Percentiles rank a stretch among this genome's conserved stretches.
Conservation (phyloP, 2,113 vertebrate species). For the Seriola rivoliana region DNA sequence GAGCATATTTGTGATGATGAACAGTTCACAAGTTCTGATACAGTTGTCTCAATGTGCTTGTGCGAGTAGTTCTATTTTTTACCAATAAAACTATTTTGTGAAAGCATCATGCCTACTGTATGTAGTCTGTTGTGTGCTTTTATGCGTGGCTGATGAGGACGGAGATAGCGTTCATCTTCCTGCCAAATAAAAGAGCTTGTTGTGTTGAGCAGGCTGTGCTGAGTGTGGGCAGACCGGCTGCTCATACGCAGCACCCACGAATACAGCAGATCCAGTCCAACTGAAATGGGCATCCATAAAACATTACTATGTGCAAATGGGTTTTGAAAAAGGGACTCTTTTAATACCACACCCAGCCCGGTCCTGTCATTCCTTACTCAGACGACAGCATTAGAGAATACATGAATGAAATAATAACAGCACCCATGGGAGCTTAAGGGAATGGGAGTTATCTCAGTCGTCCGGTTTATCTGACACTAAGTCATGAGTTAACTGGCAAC, state of each 20-base stretch:
- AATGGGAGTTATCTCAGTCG: slow-evolving; percentile 12
- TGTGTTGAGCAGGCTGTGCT: slow-evolving; percentile 59
- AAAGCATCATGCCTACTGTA: slow-evolving; percentile 68
- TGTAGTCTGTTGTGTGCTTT: slow-evolving; percentile 30
- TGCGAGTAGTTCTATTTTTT: slow-evolving; percentile 90
- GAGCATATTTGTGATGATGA: slow-evolving; percentile 81
- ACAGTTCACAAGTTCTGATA: slow-evolving; percentile 83
- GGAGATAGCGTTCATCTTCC: slow-evolving; percentile 21
- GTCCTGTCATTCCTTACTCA: slow-evolving; percentile 25
- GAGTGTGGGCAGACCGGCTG: slow-evolving; percentile 51
- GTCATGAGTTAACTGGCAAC: slow-evolving; percentile 29
- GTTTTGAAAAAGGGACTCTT: slow-evolving; percentile 43
- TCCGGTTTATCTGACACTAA: slow-evolving; percentile 18
- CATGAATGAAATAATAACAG: slow-evolving; percentile 21
- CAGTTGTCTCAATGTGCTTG: slow-evolving; percentile 87
- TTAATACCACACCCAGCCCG: slow-evolving; percentile 22
- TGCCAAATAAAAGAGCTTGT: slow-evolving; percentile 71
- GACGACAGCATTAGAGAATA: slow-evolving; percentile 26
- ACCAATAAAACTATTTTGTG: slow-evolving; percentile 90
- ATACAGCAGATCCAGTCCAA: slow-evolving; percentile 32
- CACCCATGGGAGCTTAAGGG: slow-evolving; percentile 18
- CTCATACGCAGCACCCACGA: slow-evolving; percentile 23
- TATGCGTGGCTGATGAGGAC: slow-evolving; percentile 10
- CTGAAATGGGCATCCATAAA: slow-evolving; percentile 56
- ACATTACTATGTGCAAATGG: slow-evolving; percentile 47